phyloP scores from a whole-genome alignment of 2,888 invertebrate genomes.

The Philaethria dido region DNA sequence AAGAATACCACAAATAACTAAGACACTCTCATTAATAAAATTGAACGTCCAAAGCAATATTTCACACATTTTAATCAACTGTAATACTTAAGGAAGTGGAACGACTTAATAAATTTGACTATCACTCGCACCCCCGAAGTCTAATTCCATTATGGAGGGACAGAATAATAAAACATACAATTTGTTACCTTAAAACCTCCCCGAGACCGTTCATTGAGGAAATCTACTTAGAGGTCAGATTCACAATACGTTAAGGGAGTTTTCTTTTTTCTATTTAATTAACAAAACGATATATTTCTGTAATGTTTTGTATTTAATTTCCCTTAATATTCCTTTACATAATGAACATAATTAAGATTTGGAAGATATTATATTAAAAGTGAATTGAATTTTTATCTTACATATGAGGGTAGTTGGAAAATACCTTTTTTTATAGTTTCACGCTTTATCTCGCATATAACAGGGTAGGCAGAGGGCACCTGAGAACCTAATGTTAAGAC shows the following conservation, averaged over 20 bases:
- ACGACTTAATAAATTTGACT: conserved; percentile 33
- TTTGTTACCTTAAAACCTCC: conserved; percentile 66
- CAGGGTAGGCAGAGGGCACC: no score
- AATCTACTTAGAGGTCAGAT: conserved; percentile 36
- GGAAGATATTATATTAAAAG: no score
- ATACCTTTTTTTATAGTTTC: no score
- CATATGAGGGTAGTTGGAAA: no score
- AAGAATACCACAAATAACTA: neutral
- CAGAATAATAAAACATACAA: conserved; percentile 73
- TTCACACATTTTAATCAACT: conserved; percentile 18
- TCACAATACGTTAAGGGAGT: conserved; percentile 23
- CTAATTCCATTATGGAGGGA: conserved; percentile 70
- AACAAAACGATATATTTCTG: conserved; percentile 14
- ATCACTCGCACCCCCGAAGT: conserved; percentile 39
- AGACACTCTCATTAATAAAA: neutral
- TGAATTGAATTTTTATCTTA: no score
- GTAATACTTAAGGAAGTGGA: conserved; percentile 25
- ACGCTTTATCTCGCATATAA: no score
- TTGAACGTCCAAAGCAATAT: conserved; percentile 1
- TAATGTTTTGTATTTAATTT: neutral
- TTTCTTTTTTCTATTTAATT: conserved; percentile 35
- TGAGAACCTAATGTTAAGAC: no score
- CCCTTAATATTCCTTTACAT: neutral
- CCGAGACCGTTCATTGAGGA: conserved; percentile 52
- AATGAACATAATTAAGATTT: neutral